Conservation (phyloP, 2,113 vertebrate genomes). For the Colius striatus region DNA sequence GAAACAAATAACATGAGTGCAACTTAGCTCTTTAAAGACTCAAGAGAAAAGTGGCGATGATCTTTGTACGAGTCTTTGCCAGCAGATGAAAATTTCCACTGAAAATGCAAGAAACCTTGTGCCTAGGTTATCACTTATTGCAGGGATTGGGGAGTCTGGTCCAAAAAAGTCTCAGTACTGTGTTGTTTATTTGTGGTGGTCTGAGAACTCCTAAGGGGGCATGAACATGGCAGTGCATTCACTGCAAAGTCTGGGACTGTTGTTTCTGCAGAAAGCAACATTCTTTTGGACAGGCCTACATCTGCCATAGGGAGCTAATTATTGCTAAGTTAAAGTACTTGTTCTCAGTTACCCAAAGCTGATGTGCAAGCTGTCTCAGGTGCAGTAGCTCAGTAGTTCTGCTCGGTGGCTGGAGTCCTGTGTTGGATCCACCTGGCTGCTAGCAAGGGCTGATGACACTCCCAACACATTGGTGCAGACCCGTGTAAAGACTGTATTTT, state of each 20-base stretch:
- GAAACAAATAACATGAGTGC: neutral
- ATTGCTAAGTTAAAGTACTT: neutral
- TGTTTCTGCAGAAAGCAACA: neutral
- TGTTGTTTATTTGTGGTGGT: neutral
- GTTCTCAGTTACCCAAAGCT: neutral
- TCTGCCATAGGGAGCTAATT: neutral
- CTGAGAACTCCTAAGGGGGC: neutral
- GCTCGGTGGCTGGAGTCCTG: neutral
- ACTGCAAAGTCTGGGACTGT: neutral
- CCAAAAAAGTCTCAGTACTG: neutral
- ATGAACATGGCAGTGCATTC: neutral
- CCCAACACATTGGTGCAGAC: fast-evolving
- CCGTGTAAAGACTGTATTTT: neutral
- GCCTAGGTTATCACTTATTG: neutral
- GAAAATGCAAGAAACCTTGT: neutral
- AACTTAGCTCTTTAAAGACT: neutral
- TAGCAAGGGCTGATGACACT: fast-evolving
- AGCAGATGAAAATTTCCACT: neutral
- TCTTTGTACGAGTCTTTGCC: neutral
- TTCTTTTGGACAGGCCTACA: neutral
- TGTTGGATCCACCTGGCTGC: fast-evolving
- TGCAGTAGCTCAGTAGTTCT: neutral
- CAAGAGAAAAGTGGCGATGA: neutral
- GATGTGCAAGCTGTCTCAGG: neutral
- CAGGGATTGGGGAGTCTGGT: neutral